Percentiles rank a stretch among this genome's conserved stretches.
Evolutionary conservation across 2,888 invertebrate species (phyloP).

Genomic region (Drosophila affinis): DNA sequence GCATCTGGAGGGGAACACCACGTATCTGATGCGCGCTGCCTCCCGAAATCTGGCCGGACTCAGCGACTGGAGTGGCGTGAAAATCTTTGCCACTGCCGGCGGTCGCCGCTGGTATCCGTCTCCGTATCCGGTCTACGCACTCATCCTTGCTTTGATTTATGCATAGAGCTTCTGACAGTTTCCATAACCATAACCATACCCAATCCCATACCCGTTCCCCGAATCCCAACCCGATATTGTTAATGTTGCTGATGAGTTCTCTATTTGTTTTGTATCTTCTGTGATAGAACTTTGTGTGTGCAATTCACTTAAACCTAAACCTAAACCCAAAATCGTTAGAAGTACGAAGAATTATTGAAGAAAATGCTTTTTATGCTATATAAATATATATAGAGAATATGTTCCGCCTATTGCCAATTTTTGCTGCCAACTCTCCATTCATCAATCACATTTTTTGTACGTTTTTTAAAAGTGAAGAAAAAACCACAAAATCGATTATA

Average conservation of each 20-base stretch:
- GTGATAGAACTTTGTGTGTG: slow-evolving; percentile 69
- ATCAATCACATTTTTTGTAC: slow-evolving; percentile 42
- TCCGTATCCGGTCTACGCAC: slow-evolving; percentile 16
- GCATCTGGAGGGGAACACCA: slow-evolving; percentile 84
- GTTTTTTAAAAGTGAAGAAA: slow-evolving; percentile 11
- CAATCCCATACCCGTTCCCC: neutral
- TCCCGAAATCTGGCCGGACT: slow-evolving; percentile 85
- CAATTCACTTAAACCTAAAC: slow-evolving; percentile 54
- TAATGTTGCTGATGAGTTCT: slow-evolving; percentile 32
- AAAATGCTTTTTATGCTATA: slow-evolving; percentile 37
- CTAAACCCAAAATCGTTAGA: slow-evolving; percentile 6
- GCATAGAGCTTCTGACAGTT: slow-evolving; percentile 39
- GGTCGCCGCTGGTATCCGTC: slow-evolving; percentile 55
- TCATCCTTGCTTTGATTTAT: slow-evolving; percentile 42
- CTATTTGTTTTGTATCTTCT: slow-evolving; percentile 60
- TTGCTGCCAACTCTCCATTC: slow-evolving; percentile 48
- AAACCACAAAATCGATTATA: neutral
- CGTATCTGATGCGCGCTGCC: slow-evolving; percentile 85
- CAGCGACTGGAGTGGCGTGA: slow-evolving; percentile 83
- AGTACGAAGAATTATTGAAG: slow-evolving; percentile 4
- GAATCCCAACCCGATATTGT: slow-evolving; percentile 16
- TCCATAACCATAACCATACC: neutral
- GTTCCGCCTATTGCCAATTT: slow-evolving; percentile 59
- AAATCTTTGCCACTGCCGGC: slow-evolving; percentile 79
- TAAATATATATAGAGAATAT: slow-evolving; percentile 25